Evolutionary conservation across 2,113 vertebrate genomes (phyloP), one percentile per base, ranked within the genome.

Genomic region (Lophius piscatorius): DNA sequence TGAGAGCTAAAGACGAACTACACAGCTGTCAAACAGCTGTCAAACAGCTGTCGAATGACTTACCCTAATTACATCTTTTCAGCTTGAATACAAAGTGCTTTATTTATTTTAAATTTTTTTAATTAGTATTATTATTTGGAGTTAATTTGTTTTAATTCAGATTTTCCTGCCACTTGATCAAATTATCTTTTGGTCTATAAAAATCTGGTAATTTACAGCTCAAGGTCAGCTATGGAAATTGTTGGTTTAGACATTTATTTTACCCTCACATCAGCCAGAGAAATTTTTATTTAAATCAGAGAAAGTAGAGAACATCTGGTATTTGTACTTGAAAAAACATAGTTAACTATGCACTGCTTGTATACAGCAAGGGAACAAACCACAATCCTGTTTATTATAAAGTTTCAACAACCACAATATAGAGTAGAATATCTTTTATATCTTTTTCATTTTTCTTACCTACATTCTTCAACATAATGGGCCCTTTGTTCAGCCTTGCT

Each of bases 1-100:
- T 67, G 11, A 24, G 52, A 60, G 34, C 23, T 63, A 57, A 61
- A n/a, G 22, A 51, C 9, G 67, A 47, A 6, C 46, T 47, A 38
- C 33, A 45, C 33, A 33, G 52, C 18, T 13, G 44, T 20, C 39
- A 52, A 74, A 58, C 28, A 24, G 54, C 17, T 17, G 13, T 6
- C 31, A 23, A 34, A 42, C 28, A 36, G 36, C 18, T n/a, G 11
- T 13, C 26, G 4, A 51, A 33, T 16, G 1, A 41, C 6, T 29
- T 16, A 5, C 20, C 10, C 34, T 16, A 41, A 4, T 10, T n/a
- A 40, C 1, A 14, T 1, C 12, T 26, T 42, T 36, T 22, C 12
- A 22, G 2, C 13, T 22, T 6, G 16, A 23, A 50, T 10, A 24
- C 26, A 26, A 1, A 4, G 13, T 50, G 13, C 24, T 54, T 26